Evolutionary conservation across 2,113 vertebrate genomes (phyloP), one percentile per base, ranked within the genome.

Genomic region (Otis tarda): DNA sequence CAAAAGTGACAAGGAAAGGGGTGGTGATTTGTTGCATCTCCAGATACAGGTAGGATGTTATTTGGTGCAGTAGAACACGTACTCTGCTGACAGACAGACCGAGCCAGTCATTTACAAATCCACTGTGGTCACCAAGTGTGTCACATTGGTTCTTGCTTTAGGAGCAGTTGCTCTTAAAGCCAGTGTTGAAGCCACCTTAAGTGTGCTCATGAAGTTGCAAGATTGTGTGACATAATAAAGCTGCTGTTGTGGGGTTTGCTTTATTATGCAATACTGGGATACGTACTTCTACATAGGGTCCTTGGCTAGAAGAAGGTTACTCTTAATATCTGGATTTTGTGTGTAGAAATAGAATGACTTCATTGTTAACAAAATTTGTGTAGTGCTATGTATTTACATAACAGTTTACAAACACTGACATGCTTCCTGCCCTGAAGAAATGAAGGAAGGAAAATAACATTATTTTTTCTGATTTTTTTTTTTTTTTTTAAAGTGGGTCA

Each of bases 401-500:
- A 47, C 47, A 61, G 60, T 87, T 95, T 91, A 83, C 87, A 85
- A 90, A 89, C 81, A 83, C 1, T 93, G 94, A 93, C 70, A 49
- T 83, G 49, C 47, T 91, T 39, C 47, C 45, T 94, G 43, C 93
- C 95, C 93, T 73, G 67, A 80, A 93, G 96, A 87, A 53, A 92
- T 20, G 27, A 89, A 84, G 31, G 31, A 53, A 92, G 70, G 52
- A 73, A 94, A 84, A 94, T 8, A 93, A 67, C 28, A 84, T 77
- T 39, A 37, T 87, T 82, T 94, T 90, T 83, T 75, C 59, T 80
- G 33, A 15, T 68, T 67, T 75, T 61, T 75, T 87, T 65, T 47
- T 39, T 94, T 94, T 93, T 33, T 39, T 39, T 39, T 39, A 3
- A 94, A 96, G 73, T 95, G 77, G 89, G 91, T 97, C 91, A 94